phyloP scores from a whole-genome alignment of 2,888 invertebrate species.

The Ectobius pallidus region DNA sequence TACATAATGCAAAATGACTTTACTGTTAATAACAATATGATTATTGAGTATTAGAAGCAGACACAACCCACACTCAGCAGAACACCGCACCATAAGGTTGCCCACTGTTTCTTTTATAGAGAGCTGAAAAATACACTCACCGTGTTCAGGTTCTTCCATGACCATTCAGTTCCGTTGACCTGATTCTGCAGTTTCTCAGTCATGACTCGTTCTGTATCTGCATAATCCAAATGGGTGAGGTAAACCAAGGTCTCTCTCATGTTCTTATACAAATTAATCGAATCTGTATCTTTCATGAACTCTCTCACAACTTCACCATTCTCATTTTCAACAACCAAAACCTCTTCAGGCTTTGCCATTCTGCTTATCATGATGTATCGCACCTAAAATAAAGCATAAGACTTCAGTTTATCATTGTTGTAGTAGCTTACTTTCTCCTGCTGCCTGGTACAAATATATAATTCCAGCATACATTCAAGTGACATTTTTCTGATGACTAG shows the following conservation, averaged over 20 bases:
- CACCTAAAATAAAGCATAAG: constrained; percentile 63
- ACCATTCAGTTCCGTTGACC: constrained; percentile 98
- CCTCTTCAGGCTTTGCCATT: constrained; percentile 99
- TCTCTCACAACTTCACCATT: constrained; percentile 99
- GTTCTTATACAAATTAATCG: constrained; percentile 98
- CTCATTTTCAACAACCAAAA: constrained; percentile 98
- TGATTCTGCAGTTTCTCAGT: constrained; percentile 97
- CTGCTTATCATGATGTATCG: constrained; percentile 98
- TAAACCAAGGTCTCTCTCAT: constrained; percentile 99
- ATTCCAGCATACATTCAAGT: too few relatives aligned
- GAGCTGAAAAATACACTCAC: constrained; percentile 55
- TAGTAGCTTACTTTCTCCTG: too few relatives aligned
- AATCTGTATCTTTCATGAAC: constrained; percentile 99
- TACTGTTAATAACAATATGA: too few relatives aligned
- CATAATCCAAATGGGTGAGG: constrained; percentile 97
- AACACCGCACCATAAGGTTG: too few relatives aligned
- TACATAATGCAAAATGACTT: too few relatives aligned
- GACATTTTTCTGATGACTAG: too few relatives aligned
- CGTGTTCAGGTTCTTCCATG: constrained; percentile 99
- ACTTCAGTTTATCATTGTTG: too few relatives aligned
- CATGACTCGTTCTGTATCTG: constrained; percentile 98
- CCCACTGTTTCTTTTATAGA: too few relatives aligned
- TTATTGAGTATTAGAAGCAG: too few relatives aligned
- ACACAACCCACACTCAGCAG: too few relatives aligned
- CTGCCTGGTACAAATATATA: too few relatives aligned